Percentiles rank a stretch among this genome's conserved stretches.
Conservation (phyloP, 2,888 invertebrate species). For the Halictus quadricinctus region DNA sequence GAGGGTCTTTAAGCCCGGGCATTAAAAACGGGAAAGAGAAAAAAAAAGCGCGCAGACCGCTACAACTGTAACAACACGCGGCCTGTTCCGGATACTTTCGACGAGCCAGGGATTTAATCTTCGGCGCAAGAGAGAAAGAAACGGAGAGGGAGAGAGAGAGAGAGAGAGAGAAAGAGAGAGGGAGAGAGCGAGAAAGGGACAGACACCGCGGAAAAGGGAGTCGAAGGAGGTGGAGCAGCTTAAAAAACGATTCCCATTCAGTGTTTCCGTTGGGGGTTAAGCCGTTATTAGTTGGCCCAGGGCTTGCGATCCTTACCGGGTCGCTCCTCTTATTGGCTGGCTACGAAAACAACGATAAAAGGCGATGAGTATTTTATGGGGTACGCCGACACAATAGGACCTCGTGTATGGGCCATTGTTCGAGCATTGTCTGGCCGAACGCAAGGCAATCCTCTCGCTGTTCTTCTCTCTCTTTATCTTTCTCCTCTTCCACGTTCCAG, state of each 20-base stretch:
- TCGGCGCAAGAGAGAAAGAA: background rate
- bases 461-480: constrained; percentile 45
- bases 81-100: constrained; percentile 52
- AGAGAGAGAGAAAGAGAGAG: background rate
- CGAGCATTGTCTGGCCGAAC: constrained; percentile 73
- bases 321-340: constrained; percentile 76
- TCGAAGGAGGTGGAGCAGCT: constrained; percentile 67
- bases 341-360: constrained; percentile 81
- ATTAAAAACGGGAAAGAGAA: constrained; percentile 33
- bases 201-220: constrained; percentile 31
- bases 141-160: background rate
- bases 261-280: constrained; percentile 78
- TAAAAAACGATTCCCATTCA: constrained; percentile 77
- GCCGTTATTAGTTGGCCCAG: constrained; percentile 74
- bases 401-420: constrained; percentile 76
- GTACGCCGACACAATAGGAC: constrained; percentile 76
- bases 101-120: constrained; percentile 66
- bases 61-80: constrained; percentile 75
- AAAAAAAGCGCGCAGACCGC: constrained; percentile 71
- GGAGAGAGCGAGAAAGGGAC: constrained; percentile 9
- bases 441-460: constrained; percentile 68
- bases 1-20: constrained; percentile 59
- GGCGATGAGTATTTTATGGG: constrained; percentile 82
- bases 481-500: constrained; percentile 49
- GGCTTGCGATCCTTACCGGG: constrained; percentile 53